phyloP scores from a whole-genome alignment of 2,888 invertebrate species.

The Pachymerium ferrugineum region DNA sequence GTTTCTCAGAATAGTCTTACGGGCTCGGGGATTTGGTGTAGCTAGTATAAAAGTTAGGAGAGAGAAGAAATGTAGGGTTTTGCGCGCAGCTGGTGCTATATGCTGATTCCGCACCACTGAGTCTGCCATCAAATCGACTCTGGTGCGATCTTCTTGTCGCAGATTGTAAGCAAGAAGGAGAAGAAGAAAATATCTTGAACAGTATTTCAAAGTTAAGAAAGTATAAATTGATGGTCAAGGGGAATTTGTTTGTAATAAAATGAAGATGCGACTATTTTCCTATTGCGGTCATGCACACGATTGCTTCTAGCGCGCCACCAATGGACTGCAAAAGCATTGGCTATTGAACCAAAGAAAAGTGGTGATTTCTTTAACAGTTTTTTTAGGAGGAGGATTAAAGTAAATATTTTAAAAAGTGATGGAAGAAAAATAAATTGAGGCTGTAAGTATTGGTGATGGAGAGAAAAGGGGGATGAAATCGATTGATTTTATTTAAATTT shows the following conservation, averaged over 20 bases:
- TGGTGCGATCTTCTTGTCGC: neutral
- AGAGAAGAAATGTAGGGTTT: neutral
- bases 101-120: slow-evolving; percentile 15
- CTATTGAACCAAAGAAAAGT: neutral
- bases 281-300: neutral
- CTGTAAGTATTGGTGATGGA: too few species aligned
- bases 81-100: neutral
- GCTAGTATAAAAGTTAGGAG: neutral
- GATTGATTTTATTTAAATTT: too few species aligned
- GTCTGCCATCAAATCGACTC: neutral
- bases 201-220: neutral
- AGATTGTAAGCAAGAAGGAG: neutral
- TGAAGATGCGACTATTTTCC: neutral
- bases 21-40: slow-evolving; percentile 10
- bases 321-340: slow-evolving; percentile 9
- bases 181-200: neutral
- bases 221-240: neutral
- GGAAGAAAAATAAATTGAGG: too few species aligned
- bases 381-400: too few species aligned
- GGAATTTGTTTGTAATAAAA: neutral
- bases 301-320: slow-evolving; percentile 3
- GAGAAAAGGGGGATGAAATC: too few species aligned
- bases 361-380: too few species aligned
- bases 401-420: too few species aligned
- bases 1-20: neutral